phyloP scores from a whole-genome alignment of 2,113 vertebrate genomes.

The Nothobranchius kuhntae region DNA sequence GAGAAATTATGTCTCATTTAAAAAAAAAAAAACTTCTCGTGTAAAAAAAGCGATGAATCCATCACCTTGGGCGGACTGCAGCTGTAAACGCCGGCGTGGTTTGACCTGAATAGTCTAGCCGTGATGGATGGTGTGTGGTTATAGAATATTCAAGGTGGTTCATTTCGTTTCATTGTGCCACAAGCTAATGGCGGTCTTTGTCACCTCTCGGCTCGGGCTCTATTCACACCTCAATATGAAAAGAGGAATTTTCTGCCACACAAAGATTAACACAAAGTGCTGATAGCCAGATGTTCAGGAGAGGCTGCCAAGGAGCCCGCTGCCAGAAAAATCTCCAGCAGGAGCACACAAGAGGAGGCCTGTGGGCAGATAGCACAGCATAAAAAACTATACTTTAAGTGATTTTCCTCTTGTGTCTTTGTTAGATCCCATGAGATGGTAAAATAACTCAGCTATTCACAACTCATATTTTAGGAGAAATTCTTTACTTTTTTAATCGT shows the following conservation, averaged over 20 bases:
- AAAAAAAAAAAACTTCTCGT: background rate
- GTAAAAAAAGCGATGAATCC: background rate
- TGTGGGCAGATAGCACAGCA: constrained; percentile 27
- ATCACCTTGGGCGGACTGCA: constrained; percentile 1
- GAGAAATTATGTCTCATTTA: constrained; percentile 2
- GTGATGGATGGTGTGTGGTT: constrained; percentile 39
- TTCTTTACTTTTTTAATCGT: background rate
- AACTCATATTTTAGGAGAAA: background rate
- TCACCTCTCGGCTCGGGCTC: constrained; percentile 52
- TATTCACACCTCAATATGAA: constrained; percentile 54
- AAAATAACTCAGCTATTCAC: background rate
- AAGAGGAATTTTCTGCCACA: constrained; percentile 61
- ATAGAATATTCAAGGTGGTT: constrained; percentile 40
- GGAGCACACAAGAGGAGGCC: constrained; percentile 40
- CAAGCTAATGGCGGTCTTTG: constrained; percentile 54
- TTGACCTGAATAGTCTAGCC: constrained; percentile 5
- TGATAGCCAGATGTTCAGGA: constrained; percentile 76
- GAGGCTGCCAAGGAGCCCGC: constrained; percentile 51
- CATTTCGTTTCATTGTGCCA: constrained; percentile 50
- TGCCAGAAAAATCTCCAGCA: constrained; percentile 51
- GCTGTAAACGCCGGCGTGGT: background rate
- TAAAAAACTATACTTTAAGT: background rate
- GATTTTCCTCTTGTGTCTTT: background rate
- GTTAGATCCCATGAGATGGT: background rate
- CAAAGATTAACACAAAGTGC: constrained; percentile 71